Base-by-base conservation (phyloP, 2,113 vertebrate genomes). In the Hyla sarda region DNA sequence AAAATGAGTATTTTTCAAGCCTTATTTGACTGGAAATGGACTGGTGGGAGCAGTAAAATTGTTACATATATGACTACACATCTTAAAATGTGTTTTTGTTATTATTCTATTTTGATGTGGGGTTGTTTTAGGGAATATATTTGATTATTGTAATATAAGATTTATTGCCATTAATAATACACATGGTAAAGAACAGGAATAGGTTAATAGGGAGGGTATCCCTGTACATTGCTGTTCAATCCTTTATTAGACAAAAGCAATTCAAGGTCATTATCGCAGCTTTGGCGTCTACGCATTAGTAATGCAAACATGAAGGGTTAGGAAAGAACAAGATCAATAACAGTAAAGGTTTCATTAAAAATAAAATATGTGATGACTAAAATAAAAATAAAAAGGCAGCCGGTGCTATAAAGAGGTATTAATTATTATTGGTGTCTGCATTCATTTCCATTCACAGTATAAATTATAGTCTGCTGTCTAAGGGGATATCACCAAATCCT, bases 281-380 rank as follows among this genome's bases (percentile, higher is more conserved):
- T 41, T 25, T 65, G 56, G 60, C 62, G 41, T 37, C 8, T 48
- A 28, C 65, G 56, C 45, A 77, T 85, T 60, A 78, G 56, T 69
- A 50, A 67, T 75, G 50, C 60, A 78, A 78, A 78, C 47, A 14
- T 74, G 83, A 78, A 62, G 74, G 58, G 69, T 77, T 85, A 45
- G 5, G 65, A 41, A n/a, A 62, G 72, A 58, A 19, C 12, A 45
- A 62, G 54, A 80, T 80, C 34, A 73, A 83, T 84, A 84, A 76
- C 17, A 65, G 82, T 48, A 62, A 76, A 76, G 25, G 16, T 32
- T 28, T 76, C 25, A 47, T 47, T 84, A 62, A 60, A 76, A 65
- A 62, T 84, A n/a, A 60, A 58, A 73, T 56, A 75, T 58, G 71
- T 75, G n/a, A 73, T 75, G n/a, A 48, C 72, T 84, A 62, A 76